These are phyloP conservation scores for Pinctada fucata DNA, from an alignment of 2,888 invertebrate species.

Conservation along the genomic window DNA sequence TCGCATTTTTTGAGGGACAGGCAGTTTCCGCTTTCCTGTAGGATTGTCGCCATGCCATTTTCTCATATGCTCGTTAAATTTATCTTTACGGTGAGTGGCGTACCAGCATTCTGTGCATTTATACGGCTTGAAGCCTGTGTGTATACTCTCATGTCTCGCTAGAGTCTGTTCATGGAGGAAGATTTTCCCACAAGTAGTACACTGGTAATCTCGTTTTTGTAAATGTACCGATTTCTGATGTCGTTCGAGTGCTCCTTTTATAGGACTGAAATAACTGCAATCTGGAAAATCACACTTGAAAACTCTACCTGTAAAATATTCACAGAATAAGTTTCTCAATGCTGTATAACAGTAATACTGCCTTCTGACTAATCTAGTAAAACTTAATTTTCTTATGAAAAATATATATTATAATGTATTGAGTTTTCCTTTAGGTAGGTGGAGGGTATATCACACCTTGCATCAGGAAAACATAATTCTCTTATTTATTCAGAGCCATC, in stretches of 20 bases:
- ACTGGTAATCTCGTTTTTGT: background rate
- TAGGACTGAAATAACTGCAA: background rate
- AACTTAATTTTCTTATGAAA: too few species aligned
- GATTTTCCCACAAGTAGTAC: constrained; percentile 1
- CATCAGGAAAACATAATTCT: too few species aligned
- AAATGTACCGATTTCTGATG: background rate
- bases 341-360: too few species aligned
- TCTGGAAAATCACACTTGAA: constrained; percentile 1
- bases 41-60: background rate
- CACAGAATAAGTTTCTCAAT: too few species aligned
- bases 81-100: constrained; percentile 3
- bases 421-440: too few species aligned
- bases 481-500: too few species aligned
- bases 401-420: too few species aligned
- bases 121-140: constrained; percentile 1
- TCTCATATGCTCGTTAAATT: constrained; percentile 5
- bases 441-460: too few species aligned
- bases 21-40: background rate
- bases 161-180: background rate
- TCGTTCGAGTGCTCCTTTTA: background rate
- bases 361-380: too few species aligned
- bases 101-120: constrained; percentile 2
- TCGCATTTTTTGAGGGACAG: background rate
- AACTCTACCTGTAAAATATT: background rate
- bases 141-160: background rate